Evolutionary conservation across 1,140 invertebrate genomes (phyloP).

Genomic region (Pseudomyrmex concolor): DNA sequence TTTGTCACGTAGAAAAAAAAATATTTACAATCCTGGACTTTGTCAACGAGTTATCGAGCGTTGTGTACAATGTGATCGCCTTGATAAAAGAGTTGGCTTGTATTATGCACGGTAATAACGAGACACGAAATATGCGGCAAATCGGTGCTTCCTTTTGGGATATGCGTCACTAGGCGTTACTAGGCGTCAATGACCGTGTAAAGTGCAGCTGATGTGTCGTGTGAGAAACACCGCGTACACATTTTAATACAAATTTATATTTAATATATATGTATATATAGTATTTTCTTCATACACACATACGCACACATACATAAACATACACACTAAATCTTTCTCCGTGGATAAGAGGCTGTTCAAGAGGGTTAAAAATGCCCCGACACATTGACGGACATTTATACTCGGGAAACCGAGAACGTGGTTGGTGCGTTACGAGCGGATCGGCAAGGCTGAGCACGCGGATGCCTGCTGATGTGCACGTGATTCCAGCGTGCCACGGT

Average conservation of each 20-base stretch:
- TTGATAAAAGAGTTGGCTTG: neutral
- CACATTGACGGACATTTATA: slow-evolving; percentile 60
- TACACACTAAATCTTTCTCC: neutral
- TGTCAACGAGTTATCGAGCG: neutral
- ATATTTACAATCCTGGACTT: neutral
- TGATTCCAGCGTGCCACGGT: slow-evolving; percentile 76
- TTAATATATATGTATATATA: neutral
- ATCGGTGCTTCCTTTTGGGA: neutral
- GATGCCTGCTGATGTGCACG: slow-evolving; percentile 79
- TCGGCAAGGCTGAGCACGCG: slow-evolving; percentile 73
- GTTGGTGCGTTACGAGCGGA: slow-evolving; percentile 40
- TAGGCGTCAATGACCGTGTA: neutral
- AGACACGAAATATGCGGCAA: neutral
- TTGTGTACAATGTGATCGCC: neutral
- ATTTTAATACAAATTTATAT: neutral
- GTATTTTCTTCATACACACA: neutral
- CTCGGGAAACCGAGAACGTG: slow-evolving; percentile 37
- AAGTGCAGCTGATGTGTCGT: neutral
- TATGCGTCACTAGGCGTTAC: slow-evolving; percentile 4
- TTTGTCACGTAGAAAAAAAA: neutral
- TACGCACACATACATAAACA: too few species aligned
- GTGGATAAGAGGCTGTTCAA: neutral
- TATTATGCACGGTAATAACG: neutral
- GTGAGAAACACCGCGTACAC: neutral
- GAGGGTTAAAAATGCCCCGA: slow-evolving; percentile 38